phyloP scores from a whole-genome alignment of 2,888 invertebrate species.

The Drosophila cracens region DNA sequence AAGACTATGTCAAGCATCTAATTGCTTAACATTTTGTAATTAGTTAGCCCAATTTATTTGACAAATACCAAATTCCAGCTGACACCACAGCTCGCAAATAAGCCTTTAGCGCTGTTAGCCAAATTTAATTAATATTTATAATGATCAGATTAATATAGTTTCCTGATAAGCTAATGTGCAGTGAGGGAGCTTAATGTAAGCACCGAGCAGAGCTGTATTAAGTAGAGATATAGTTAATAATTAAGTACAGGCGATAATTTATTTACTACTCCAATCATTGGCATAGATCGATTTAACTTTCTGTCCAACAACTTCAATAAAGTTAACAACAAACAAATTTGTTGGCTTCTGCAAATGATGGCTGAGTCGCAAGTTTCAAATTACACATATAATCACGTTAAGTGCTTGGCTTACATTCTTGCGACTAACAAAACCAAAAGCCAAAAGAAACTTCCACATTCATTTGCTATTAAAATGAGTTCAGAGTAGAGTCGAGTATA shows the following conservation, averaged over 20 bases:
- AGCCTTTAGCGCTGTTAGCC: neutral
- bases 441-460: conserved; percentile 41
- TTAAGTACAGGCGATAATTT: neutral
- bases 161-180: neutral
- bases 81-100: conserved; percentile 3
- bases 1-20: conserved; percentile 24
- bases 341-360: conserved; percentile 9
- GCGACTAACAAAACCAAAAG: conserved; percentile 24
- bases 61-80: conserved; percentile 27
- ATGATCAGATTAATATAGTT: conserved; percentile 26
- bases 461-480: conserved; percentile 56
- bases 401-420: conserved; percentile 31
- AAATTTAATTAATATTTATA: conserved; percentile 41
- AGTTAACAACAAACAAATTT: conserved; percentile 9
- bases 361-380: conserved; percentile 5
- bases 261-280: conserved; percentile 1
- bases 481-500: conserved; percentile 2
- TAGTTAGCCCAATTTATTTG: conserved; percentile 37
- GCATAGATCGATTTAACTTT: neutral
- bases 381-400: conserved; percentile 36
- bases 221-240: neutral
- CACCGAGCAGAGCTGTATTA: no score
- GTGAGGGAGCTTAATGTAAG: neutral
- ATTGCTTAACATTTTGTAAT: conserved; percentile 23
- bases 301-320: conserved; percentile 2